phyloP scores from a whole-genome alignment of 2,888 invertebrate genomes.

The Agonum fuliginosum region DNA sequence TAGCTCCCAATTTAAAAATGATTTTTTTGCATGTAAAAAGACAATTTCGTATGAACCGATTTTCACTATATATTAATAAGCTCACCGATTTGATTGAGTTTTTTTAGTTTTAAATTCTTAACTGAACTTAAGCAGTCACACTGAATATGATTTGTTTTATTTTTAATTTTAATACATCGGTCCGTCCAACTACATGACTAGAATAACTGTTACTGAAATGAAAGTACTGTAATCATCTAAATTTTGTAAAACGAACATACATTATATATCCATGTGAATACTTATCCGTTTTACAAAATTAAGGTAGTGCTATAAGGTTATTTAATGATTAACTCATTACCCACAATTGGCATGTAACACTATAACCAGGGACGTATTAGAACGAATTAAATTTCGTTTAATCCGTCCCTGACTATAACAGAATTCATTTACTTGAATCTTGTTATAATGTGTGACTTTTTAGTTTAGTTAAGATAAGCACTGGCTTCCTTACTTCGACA shows the following conservation, averaged over 20 bases:
- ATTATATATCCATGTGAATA: slow-evolving; percentile 13
- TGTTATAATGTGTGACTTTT: slow-evolving; percentile 59
- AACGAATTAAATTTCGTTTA: slow-evolving; percentile 23
- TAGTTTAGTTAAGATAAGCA: slow-evolving; percentile 55
- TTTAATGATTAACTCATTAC: slow-evolving; percentile 33
- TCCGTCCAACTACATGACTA: slow-evolving; percentile 56
- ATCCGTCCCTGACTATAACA: slow-evolving; percentile 36
- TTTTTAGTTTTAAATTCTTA: slow-evolving; percentile 25
- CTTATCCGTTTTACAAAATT: slow-evolving; percentile 37
- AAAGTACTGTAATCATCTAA: slow-evolving; percentile 55
- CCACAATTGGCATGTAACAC: slow-evolving; percentile 57
- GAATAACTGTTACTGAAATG: slow-evolving; percentile 57
- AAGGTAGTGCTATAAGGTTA: slow-evolving; percentile 53
- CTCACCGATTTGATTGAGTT: slow-evolving; percentile 3
- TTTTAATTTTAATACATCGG: slow-evolving; percentile 27
- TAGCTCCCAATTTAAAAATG: slow-evolving; percentile 11
- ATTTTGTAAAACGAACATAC: slow-evolving; percentile 37
- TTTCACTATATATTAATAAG: slow-evolving; percentile 44
- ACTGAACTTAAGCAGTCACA: slow-evolving; percentile 54
- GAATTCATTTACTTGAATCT: slow-evolving; percentile 52
- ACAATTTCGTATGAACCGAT: slow-evolving; percentile 39
- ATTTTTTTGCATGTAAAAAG: slow-evolving; percentile 9
- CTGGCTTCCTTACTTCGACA: slow-evolving; percentile 51
- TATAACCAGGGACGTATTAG: slow-evolving; percentile 32
- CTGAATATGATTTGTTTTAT: slow-evolving; percentile 24